A percentile compares a stretch with the other conserved stretches of the same genome.
phyloP scores from a whole-genome alignment of 2,888 invertebrate genomes.

The Sceliomorpha sp. region DNA sequence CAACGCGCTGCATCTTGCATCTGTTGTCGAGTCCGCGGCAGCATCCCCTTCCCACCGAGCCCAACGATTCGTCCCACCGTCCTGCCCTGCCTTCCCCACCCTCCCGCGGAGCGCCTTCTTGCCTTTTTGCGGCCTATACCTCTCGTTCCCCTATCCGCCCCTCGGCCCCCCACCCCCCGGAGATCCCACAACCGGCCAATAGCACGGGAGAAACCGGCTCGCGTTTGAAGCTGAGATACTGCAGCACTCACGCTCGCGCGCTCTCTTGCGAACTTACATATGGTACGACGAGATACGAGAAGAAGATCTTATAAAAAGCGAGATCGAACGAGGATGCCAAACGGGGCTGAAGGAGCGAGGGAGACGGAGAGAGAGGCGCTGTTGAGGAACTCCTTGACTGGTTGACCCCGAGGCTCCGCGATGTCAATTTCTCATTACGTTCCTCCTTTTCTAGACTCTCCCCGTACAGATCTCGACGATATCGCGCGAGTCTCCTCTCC shows the following conservation, averaged over 20 bases:
- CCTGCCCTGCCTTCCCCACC: constrained; percentile 29
- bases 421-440: constrained; percentile 72
- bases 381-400: constrained; percentile 81
- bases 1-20: constrained; percentile 68
- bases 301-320: constrained; percentile 33
- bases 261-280: constrained; percentile 44
- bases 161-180: constrained; percentile 42
- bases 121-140: constrained; percentile 26
- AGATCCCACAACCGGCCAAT: constrained; percentile 79
- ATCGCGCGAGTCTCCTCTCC: constrained; percentile 31
- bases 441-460: constrained; percentile 58
- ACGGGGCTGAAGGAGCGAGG: constrained; percentile 54
- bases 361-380: constrained; percentile 51
- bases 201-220: constrained; percentile 54
- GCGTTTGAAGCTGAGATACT: constrained; percentile 46
- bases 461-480: constrained; percentile 37
- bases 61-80: constrained; percentile 6
- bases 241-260: constrained; percentile 39
- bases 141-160: constrained; percentile 29
- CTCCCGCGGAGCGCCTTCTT: constrained; percentile 32
- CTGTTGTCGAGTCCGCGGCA: constrained; percentile 61
- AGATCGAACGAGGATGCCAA: constrained; percentile 53
- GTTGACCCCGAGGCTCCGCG: constrained; percentile 67
- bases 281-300: constrained; percentile 34
- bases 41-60: constrained; percentile 14